Evolutionary conservation across 2,113 vertebrate species (phyloP).

Genomic region (Lanius ludovicianus): DNA sequence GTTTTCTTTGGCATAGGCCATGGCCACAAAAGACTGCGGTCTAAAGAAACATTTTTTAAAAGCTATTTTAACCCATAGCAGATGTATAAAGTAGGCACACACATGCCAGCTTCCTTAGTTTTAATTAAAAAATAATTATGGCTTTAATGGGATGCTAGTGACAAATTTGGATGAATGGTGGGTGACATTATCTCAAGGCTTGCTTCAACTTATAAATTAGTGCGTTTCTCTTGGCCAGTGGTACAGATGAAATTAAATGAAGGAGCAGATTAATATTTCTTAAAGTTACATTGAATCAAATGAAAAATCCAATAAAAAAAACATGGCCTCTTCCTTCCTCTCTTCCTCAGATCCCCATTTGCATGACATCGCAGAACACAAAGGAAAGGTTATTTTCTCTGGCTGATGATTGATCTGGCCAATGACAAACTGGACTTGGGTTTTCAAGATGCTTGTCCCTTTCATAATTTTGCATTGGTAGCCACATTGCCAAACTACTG

Average conservation of each 20-base stretch:
- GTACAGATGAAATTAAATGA: slow-evolving; percentile 71
- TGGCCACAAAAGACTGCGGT: slow-evolving; percentile 83
- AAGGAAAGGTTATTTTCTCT: neutral
- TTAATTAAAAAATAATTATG: slow-evolving; percentile 88
- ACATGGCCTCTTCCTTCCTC: neutral
- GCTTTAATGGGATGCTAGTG: slow-evolving; percentile 83
- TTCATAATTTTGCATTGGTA: neutral
- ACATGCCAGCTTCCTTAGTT: slow-evolving; percentile 83
- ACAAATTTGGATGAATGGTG: slow-evolving; percentile 83
- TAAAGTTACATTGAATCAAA: slow-evolving; percentile 57
- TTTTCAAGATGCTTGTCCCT: neutral
- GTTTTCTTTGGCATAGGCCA: slow-evolving; percentile 83
- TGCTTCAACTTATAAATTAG: slow-evolving; percentile 76
- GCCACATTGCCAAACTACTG: neutral
- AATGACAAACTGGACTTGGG: neutral
- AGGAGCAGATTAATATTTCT: slow-evolving; percentile 66
- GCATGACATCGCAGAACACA: neutral
- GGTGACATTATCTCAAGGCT: slow-evolving; percentile 81
- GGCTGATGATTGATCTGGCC: neutral
- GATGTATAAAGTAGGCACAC: slow-evolving; percentile 82
- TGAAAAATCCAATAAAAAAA: slow-evolving; percentile 44
- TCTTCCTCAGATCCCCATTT: neutral
- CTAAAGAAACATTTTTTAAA: slow-evolving; percentile 82
- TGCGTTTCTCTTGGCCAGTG: slow-evolving; percentile 71
- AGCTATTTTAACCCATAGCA: slow-evolving; percentile 87